Conservation (phyloP, 2,113 vertebrate species). For the Serilophus lunatus region DNA sequence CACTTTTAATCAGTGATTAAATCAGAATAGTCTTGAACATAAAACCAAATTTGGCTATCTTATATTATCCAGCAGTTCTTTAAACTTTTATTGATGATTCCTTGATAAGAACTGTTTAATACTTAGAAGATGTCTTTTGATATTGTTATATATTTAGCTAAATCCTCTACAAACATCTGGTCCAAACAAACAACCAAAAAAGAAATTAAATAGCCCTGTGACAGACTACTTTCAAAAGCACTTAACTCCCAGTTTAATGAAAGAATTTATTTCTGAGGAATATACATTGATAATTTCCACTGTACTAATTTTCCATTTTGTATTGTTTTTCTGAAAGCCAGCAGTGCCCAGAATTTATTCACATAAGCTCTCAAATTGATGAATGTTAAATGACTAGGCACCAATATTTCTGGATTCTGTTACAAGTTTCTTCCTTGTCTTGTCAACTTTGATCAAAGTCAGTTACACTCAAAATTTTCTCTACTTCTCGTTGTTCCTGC, state of each 20-base stretch:
- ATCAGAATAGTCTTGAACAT: neutral
- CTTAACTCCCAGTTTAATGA: neutral
- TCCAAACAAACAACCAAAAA: neutral
- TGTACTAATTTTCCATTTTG: neutral
- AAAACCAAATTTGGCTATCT: neutral
- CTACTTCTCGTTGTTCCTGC: neutral
- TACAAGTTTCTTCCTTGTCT: neutral
- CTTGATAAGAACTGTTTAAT: neutral
- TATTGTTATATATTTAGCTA: neutral
- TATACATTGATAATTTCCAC: neutral
- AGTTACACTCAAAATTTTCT: neutral
- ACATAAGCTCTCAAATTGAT: neutral
- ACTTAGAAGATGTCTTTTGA: neutral
- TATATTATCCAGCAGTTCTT: neutral
- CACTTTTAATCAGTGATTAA: neutral
- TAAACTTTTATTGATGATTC: neutral
- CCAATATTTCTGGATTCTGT: neutral
- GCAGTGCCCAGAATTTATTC: neutral
- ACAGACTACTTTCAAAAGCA: neutral
- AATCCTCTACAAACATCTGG: neutral
- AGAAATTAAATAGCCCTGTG: neutral
- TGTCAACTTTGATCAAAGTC: constrained; percentile 25
- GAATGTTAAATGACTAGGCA: neutral
- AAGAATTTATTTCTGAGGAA: neutral
- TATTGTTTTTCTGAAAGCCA: neutral